Percentiles rank a stretch among this genome's conserved stretches.
Conservation (phyloP, 2,113 vertebrate genomes). For the Chauna torquata region DNA sequence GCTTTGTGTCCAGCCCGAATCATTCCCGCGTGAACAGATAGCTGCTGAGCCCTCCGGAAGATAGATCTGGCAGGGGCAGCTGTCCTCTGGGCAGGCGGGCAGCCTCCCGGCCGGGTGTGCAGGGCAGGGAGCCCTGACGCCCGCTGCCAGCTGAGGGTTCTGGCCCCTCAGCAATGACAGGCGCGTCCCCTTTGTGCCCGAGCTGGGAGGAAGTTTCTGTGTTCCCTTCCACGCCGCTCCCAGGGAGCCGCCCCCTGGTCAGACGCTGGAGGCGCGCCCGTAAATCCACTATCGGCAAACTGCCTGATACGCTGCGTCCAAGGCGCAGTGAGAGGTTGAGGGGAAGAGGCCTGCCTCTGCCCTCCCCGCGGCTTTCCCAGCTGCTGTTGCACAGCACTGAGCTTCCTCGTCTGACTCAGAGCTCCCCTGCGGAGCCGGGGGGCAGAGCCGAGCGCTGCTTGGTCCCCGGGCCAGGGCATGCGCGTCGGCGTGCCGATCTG, state of each 20-base stretch:
- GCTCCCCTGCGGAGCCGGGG: background rate
- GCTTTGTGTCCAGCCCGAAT: no score
- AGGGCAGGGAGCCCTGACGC: no score
- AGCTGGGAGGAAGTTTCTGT: no score
- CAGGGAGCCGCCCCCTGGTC: background rate
- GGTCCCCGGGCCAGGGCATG: fast-evolving
- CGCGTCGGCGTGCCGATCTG: fast-evolving
- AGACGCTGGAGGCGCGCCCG: fast-evolving
- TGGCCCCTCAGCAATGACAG: no score
- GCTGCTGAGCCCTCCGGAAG: no score
- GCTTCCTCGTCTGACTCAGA: background rate
- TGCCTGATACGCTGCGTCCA: background rate
- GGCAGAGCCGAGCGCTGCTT: fast-evolving
- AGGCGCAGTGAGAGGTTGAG: background rate
- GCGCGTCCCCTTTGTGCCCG: no score
- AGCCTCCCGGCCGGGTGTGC: no score
- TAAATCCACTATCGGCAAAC: background rate
- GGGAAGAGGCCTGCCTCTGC: background rate
- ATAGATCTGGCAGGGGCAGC: no score
- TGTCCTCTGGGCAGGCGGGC: no score
- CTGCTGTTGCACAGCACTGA: fast-evolving
- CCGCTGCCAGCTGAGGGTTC: no score
- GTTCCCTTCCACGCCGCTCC: fast-evolving
- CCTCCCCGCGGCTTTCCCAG: no score
- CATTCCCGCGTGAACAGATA: no score